Conservation (phyloP, 2,888 invertebrate genomes). For the Xanthorhoe designata region DNA sequence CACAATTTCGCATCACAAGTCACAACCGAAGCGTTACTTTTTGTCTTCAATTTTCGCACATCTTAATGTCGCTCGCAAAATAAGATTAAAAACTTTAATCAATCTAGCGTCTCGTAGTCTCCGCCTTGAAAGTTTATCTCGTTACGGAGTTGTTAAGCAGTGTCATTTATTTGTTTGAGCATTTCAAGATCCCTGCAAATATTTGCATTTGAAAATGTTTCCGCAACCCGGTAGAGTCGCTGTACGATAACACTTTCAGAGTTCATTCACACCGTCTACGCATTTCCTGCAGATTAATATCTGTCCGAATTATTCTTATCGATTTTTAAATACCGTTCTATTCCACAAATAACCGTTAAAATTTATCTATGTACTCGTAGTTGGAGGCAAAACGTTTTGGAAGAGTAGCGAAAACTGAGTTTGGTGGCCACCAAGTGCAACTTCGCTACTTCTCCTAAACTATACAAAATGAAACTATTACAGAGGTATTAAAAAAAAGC, state of each 20-base stretch:
- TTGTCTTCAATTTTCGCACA: slow-evolving; percentile 43
- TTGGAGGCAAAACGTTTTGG: neutral
- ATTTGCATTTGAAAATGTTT: slow-evolving; percentile 58
- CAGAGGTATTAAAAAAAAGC: too few species aligned
- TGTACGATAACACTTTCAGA: slow-evolving; percentile 65
- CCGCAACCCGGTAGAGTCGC: slow-evolving; percentile 52
- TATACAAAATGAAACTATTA: too few species aligned
- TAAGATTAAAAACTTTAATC: slow-evolving; percentile 11
- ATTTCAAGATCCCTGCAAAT: slow-evolving; percentile 43
- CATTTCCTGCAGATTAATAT: slow-evolving; percentile 44
- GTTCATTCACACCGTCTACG: slow-evolving; percentile 68
- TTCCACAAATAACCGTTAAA: neutral
- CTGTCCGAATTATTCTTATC: slow-evolving; percentile 49
- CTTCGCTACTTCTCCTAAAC: too few species aligned
- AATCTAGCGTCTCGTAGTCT: slow-evolving; percentile 16
- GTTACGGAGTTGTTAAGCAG: slow-evolving; percentile 10
- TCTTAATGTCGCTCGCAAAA: slow-evolving; percentile 44
- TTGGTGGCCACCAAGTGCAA: too few species aligned
- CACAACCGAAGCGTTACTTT: slow-evolving; percentile 57
- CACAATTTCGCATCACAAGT: slow-evolving; percentile 54
- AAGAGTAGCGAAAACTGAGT: too few species aligned
- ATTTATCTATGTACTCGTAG: neutral
- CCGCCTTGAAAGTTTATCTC: slow-evolving; percentile 14
- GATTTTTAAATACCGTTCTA: slow-evolving; percentile 5
- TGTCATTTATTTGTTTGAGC: slow-evolving; percentile 32